These are phyloP conservation scores for Leiothrix lutea DNA, from an alignment of 2,113 vertebrate species.

Conservation along the genomic window DNA sequence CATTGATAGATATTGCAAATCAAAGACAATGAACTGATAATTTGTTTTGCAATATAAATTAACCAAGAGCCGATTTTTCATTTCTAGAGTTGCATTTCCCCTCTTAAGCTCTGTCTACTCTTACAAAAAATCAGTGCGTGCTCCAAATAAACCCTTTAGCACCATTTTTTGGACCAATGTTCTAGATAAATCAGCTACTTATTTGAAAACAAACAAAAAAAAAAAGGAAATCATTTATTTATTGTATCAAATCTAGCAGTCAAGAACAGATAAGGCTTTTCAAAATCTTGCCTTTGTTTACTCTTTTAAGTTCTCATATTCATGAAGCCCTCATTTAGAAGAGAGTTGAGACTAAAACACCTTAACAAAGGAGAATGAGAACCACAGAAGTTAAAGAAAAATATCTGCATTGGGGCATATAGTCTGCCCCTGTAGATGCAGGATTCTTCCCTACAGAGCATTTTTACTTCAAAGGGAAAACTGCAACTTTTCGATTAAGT, in stretches of 20 bases:
- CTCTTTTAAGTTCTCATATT: not conserved
- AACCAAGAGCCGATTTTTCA: not conserved
- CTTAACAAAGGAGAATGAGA: not conserved
- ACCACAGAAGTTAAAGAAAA: not conserved
- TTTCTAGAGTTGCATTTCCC: not conserved
- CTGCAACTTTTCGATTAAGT: not conserved
- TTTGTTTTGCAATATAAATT: not conserved
- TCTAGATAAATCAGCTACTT: not conserved
- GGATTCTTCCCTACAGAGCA: not conserved
- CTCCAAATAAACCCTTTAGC: not conserved
- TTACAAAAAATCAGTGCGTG: not conserved
- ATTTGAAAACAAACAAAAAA: not conserved
- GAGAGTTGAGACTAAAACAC: not conserved
- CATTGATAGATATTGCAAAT: not conserved
- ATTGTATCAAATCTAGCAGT: not conserved
- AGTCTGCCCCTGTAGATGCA: not conserved
- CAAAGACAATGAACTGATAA: not conserved
- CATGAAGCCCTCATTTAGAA: not conserved
- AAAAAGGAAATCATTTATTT: not conserved
- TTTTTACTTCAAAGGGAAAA: constrained; percentile 7
- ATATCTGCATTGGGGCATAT: not conserved
- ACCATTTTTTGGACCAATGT: not conserved
- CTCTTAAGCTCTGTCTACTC: not conserved
- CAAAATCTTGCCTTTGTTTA: not conserved
- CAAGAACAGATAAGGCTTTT: not conserved